These are phyloP conservation scores for Zosterops japonicus DNA, from an alignment of 2,113 vertebrate species.

Conservation along the genomic window DNA sequence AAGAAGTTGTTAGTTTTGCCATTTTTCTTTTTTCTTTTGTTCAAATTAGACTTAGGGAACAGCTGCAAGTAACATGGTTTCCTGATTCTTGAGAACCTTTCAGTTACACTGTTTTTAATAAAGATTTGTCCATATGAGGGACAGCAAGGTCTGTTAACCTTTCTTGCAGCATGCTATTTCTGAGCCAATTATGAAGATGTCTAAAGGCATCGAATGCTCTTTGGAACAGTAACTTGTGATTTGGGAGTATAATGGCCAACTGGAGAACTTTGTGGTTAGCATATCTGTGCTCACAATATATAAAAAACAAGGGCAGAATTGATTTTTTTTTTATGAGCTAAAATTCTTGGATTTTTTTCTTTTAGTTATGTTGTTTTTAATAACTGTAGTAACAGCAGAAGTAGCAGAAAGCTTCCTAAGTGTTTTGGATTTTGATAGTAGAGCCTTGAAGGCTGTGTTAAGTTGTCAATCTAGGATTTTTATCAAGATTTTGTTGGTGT, in stretches of 20 bases:
- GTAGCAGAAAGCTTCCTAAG: constrained; percentile 31
- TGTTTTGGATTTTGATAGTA: constrained; percentile 21
- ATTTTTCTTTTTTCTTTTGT: not conserved
- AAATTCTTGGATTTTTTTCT: constrained; percentile 7
- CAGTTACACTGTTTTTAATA: constrained; percentile 36
- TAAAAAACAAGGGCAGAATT: constrained; percentile 45
- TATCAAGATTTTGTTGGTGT: constrained; percentile 48
- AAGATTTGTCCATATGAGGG: constrained; percentile 54
- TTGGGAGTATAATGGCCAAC: constrained; percentile 55
- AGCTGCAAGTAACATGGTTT: constrained; percentile 24
- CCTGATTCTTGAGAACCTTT: constrained; percentile 45
- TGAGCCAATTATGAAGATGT: constrained; percentile 66
- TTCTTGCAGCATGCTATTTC: constrained; percentile 55
- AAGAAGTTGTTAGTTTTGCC: not conserved
- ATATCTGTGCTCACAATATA: constrained; percentile 39
- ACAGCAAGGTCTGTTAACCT: constrained; percentile 64
- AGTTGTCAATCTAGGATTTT: constrained; percentile 17
- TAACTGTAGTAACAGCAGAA: constrained; percentile 10
- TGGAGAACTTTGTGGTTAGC: constrained; percentile 38
- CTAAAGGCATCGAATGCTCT: constrained; percentile 62
- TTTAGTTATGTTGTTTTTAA: constrained; percentile 14
- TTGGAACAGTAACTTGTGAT: constrained; percentile 52
- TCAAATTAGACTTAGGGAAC: constrained; percentile 4
- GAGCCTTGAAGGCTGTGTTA: constrained; percentile 26
- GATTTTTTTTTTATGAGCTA: not conserved